phyloP scores from a whole-genome alignment of 1,140 invertebrate genomes.

The Zaprionus camerounensis region DNA sequence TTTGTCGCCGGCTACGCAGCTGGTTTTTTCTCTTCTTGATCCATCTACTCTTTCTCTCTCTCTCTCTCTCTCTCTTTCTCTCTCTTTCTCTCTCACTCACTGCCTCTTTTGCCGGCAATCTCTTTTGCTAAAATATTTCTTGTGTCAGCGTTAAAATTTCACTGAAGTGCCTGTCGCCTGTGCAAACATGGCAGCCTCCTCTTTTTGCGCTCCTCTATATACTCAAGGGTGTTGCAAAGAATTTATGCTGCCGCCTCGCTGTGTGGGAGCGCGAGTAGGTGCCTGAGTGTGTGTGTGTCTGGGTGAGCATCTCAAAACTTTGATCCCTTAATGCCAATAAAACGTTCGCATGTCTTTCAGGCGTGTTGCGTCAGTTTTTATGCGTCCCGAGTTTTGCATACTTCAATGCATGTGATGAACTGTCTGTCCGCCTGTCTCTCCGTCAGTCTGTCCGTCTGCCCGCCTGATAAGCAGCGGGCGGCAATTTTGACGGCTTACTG shows the following conservation, averaged over 20 bases:
- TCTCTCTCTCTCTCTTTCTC: slow-evolving; percentile 11
- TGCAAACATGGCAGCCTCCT: slow-evolving; percentile 63
- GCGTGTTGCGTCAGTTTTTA: slow-evolving; percentile 77
- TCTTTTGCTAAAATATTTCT: slow-evolving; percentile 74
- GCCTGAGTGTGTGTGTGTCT: slow-evolving; percentile 14
- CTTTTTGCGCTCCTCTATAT: slow-evolving; percentile 33
- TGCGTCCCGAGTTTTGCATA: slow-evolving; percentile 58
- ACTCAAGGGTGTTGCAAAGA: slow-evolving; percentile 76
- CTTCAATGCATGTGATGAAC: slow-evolving; percentile 76
- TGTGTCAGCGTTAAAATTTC: slow-evolving; percentile 81
- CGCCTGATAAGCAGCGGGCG: slow-evolving; percentile 62
- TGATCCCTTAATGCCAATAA: slow-evolving; percentile 82
- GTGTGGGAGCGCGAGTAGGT: not conserved
- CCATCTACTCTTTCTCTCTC: not conserved
- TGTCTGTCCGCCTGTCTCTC: slow-evolving; percentile 38
- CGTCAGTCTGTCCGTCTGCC: slow-evolving; percentile 9
- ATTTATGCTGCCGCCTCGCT: slow-evolving; percentile 40
- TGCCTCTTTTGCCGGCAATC: slow-evolving; percentile 23
- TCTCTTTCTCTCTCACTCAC: slow-evolving; percentile 14
- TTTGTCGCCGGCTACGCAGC: slow-evolving; percentile 50
- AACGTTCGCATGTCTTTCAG: slow-evolving; percentile 78
- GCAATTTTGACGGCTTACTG: slow-evolving; percentile 58
- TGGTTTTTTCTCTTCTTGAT: not conserved
- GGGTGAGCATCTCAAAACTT: slow-evolving; percentile 52
- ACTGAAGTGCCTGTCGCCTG: slow-evolving; percentile 71